phyloP scores from a whole-genome alignment of 2,113 vertebrate species.

The Fregata magnificens region DNA sequence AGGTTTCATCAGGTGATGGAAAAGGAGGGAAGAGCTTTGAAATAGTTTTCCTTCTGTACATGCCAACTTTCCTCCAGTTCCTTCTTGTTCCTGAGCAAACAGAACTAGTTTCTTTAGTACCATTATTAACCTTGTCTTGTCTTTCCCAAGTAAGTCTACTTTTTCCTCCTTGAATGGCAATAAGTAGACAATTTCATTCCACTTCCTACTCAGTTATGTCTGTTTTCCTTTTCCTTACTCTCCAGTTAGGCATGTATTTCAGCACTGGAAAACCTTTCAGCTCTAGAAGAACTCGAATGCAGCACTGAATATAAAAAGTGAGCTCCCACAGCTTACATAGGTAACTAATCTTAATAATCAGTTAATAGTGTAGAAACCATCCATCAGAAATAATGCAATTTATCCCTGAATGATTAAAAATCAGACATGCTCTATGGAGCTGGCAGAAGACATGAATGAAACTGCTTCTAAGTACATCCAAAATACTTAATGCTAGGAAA shows the following conservation, averaged over 20 bases:
- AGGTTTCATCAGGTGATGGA: not conserved
- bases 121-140: not conserved
- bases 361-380: not conserved
- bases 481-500: not conserved
- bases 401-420: not conserved
- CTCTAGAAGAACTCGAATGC: not conserved
- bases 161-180: not conserved
- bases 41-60: not conserved
- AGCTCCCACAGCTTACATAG: not conserved
- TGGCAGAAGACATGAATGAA: not conserved
- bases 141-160: not conserved
- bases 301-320: not conserved
- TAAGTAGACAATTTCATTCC: not conserved
- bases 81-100: not conserved
- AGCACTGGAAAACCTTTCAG: not conserved
- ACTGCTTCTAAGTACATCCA: not conserved
- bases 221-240: not conserved
- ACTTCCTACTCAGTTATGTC: not conserved
- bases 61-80: not conserved
- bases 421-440: not conserved
- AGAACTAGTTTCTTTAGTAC: not conserved
- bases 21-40: not conserved
- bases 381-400: not conserved
- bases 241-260: not conserved
- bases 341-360: not conserved